phyloP scores from a whole-genome alignment of 2,113 vertebrate genomes.

The Alligator mississippiensis region DNA sequence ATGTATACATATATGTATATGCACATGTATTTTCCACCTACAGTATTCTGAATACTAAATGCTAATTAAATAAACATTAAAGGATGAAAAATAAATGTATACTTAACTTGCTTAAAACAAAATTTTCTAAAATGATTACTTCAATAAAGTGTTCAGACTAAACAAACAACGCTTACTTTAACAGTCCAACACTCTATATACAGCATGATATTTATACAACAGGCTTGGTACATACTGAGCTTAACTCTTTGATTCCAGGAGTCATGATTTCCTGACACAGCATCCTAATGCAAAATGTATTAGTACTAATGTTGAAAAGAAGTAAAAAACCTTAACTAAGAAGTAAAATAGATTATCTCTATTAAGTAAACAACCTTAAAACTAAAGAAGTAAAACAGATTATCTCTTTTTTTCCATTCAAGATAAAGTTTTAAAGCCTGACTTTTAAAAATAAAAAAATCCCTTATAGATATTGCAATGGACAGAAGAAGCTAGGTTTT shows the following conservation, averaged over 20 bases:
- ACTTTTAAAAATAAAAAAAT: conserved; percentile 8
- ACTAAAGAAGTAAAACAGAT: not conserved
- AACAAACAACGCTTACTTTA: conserved; percentile 69
- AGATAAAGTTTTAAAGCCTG: not conserved
- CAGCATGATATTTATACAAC: conserved; percentile 68
- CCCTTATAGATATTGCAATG: not conserved
- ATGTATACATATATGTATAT: not conserved
- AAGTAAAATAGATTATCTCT: not conserved
- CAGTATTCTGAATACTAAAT: not conserved
- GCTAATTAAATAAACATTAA: conserved; percentile 24
- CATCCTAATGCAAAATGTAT: conserved; percentile 1
- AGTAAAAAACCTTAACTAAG: not conserved
- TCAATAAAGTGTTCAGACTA: conserved; percentile 54
- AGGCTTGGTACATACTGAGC: conserved; percentile 55
- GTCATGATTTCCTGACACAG: conserved; percentile 60
- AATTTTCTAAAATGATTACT: conserved; percentile 63
- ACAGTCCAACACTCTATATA: conserved; percentile 49
- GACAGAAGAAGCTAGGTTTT: not conserved
- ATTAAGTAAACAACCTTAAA: no score
- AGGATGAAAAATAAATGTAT: conserved; percentile 52
- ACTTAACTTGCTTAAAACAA: conserved; percentile 39
- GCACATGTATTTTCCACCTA: not conserved
- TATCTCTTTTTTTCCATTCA: not conserved
- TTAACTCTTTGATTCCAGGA: conserved; percentile 72
- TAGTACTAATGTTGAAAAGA: not conserved